These are phyloP conservation scores for Diplazon laetatorius DNA, from an alignment of 2,888 invertebrate species.

Conservation along the genomic window DNA sequence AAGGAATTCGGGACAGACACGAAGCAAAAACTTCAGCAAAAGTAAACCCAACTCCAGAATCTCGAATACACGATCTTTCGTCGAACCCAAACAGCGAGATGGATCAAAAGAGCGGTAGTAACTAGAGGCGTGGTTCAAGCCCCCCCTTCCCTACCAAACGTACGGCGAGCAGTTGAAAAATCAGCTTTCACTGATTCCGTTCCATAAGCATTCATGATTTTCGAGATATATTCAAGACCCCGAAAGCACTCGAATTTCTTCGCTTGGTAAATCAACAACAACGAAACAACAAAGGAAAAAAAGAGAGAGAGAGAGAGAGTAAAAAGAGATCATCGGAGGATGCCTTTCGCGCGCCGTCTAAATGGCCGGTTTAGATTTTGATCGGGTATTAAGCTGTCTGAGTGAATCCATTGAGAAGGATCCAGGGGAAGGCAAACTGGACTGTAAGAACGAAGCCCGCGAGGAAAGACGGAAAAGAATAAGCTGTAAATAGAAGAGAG, in stretches of 20 bases:
- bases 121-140: neutral
- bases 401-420: conserved; percentile 50
- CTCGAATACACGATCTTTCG: neutral
- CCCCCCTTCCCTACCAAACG: no score
- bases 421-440: conserved; percentile 38
- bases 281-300: conserved; percentile 21
- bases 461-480: conserved; percentile 30
- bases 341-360: conserved; percentile 70
- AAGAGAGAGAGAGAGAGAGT: neutral
- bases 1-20: neutral
- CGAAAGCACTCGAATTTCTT: conserved; percentile 36
- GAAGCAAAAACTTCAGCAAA: neutral
- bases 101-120: neutral
- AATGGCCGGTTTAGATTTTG: conserved; percentile 78
- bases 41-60: neutral
- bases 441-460: conserved; percentile 23
- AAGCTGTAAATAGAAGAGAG: conserved; percentile 28
- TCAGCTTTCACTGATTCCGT: conserved; percentile 26
- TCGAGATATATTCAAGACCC: conserved; percentile 23
- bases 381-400: conserved; percentile 81
- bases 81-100: no score
- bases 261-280: conserved; percentile 12
- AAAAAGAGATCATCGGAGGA: conserved; percentile 50
- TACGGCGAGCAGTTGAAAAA: conserved; percentile 34
- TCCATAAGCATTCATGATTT: conserved; percentile 24